phyloP scores from a whole-genome alignment of 35 echinoderm and acorn worm species.

The Eucidaris tribuloides region DNA sequence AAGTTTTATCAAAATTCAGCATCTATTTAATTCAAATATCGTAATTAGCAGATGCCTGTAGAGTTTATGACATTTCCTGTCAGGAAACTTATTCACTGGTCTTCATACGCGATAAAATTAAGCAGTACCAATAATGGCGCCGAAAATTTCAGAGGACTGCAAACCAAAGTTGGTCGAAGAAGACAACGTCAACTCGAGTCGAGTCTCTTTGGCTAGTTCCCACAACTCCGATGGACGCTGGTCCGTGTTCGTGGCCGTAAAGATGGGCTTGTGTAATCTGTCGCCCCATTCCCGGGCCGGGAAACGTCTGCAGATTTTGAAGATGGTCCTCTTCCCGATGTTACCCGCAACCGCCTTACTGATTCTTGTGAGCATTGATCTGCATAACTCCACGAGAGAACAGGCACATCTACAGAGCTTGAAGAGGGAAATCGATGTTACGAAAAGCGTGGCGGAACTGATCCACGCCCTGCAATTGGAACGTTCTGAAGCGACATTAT shows the following conservation, averaged over 20 bases:
- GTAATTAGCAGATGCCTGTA: too few species aligned
- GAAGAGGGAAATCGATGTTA: conserved; percentile 2
- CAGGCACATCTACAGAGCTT: not conserved
- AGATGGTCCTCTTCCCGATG: conserved; percentile 63
- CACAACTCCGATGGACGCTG: not conserved
- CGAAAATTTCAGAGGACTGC: too few species aligned
- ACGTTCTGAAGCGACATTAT: conserved; percentile 21
- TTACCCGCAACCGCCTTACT: conserved; percentile 31
- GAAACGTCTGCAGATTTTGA: conserved; percentile 45
- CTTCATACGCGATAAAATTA: too few species aligned
- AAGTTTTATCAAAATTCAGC: too few species aligned
- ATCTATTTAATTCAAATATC: too few species aligned
- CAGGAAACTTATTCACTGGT: too few species aligned
- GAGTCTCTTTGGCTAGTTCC: not conserved
- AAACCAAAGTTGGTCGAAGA: too few species aligned
- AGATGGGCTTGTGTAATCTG: conserved; percentile 34
- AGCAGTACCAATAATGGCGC: too few species aligned
- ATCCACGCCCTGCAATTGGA: conserved; percentile 64
- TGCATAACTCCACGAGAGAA: not conserved
- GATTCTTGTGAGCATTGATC: conserved; percentile 15
- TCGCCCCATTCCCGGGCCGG: conserved; percentile 39
- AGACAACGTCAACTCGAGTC: not conserved
- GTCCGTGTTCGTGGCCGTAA: conserved; percentile 3
- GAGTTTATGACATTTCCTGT: too few species aligned
- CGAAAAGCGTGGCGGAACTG: conserved; percentile 42